These are phyloP conservation scores for Mandrillus leucophaeus DNA, from an alignment of 2,113 vertebrate species.

Conservation along the genomic window DNA sequence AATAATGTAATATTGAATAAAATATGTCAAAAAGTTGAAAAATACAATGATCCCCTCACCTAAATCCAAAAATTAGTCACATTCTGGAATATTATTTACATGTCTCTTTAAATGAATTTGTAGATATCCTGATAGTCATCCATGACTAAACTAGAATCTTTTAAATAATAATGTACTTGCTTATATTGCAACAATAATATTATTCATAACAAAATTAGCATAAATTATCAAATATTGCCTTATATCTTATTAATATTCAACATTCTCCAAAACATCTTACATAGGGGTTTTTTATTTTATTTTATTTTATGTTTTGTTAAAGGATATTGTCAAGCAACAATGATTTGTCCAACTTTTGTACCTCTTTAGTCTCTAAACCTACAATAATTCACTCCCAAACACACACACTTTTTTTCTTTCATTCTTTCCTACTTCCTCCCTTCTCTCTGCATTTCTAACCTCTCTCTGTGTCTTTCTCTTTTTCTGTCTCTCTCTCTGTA, in stretches of 20 bases:
- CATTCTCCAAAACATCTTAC: not conserved
- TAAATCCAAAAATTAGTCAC: not conserved
- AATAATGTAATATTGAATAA: not conserved
- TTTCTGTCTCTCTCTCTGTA: not conserved
- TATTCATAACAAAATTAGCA: not conserved
- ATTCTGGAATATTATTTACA: not conserved
- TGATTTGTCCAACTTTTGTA: not conserved
- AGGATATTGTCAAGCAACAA: not conserved
- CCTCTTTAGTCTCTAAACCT: not conserved
- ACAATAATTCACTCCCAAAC: not conserved
- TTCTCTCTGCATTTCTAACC: not conserved
- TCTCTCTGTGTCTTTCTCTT: rapidly evolving
- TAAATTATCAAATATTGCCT: not conserved
- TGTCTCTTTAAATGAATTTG: not conserved
- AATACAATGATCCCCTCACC: not conserved
- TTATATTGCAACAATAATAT: not conserved
- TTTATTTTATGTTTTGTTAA: not conserved
- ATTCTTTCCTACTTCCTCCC: not conserved
- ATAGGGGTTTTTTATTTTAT: not conserved
- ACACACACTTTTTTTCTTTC: not conserved
- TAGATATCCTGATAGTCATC: not conserved
- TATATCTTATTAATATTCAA: not conserved
- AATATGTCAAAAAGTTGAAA: not conserved
- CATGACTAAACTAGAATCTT: not conserved
- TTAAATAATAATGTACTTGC: not conserved